Evolutionary conservation across 2,797 vertebrate species (phyloP), one percentile per base, ranked within the genome.

Genomic region (Labroides dimidiatus): DNA sequence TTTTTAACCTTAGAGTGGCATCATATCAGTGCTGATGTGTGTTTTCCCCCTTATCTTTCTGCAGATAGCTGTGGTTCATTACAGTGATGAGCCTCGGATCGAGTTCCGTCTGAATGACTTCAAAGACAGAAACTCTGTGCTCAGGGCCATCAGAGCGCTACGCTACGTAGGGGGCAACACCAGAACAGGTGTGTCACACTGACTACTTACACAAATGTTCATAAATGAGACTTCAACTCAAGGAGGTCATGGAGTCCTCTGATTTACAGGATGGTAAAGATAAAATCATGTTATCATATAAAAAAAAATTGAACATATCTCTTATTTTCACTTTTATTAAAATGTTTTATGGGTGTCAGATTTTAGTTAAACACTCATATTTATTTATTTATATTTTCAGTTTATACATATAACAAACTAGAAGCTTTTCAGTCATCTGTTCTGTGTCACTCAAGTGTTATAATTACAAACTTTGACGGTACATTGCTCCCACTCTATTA

Each of bases 111-210:
- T 98, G 58, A 91, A 75, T 68, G 92, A 92, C 70, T 89, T 94
- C 84, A 93, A 89, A 37, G 94, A 96, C 77, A 93, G 96, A 53
- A 96, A 92, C 83, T 89, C 95, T 0, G 82, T 94, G 61, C 92
- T 96, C 17, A 88, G 90, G 79, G 95, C 95, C 0, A 51, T 98
- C 57, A 74, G 84, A 67, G 93, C 63, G 0, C 88, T 97, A 14
- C 87, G 10, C 14, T 98, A 97, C 13, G 15, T 74, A 30, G 96
- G 96, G n/a, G 96, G 96, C 67, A 96, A 97, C 92, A 96, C 96
- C 55, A 96, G 75, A 80, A 97, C 96, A 54, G 96, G 96, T 96
- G 1, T 47, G 69, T 74, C 47, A 74, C 55, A 33, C 20, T 27
- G n/a, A 37, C 4, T 33, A 33, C 30, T 33, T 33, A 5, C 4